Conservation (phyloP, 2,888 invertebrate species). For the Volucella bombylans region DNA sequence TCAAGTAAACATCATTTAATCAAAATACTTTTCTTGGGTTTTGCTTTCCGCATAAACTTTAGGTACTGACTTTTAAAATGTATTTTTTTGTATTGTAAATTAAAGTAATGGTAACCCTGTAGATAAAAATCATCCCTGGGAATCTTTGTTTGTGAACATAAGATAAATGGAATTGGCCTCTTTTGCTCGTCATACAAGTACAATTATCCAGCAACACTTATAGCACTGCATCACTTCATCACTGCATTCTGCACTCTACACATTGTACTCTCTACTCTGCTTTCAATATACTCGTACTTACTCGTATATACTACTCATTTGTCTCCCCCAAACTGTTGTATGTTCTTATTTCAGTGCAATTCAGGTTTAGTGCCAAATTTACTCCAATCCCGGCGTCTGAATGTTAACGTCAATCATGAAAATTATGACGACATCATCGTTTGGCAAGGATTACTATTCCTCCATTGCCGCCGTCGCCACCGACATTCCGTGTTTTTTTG, state of each 20-base stretch:
- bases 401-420: slow-evolving; percentile 57
- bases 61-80: too few species aligned
- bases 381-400: slow-evolving; percentile 21
- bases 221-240: slow-evolving; percentile 21
- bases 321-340: slow-evolving; percentile 25
- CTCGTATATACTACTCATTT: too few species aligned
- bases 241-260: slow-evolving; percentile 26
- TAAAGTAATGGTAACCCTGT: too few species aligned
- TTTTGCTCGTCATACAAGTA: neutral
- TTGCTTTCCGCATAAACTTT: too few species aligned
- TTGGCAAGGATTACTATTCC: slow-evolving; percentile 25
- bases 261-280: neutral
- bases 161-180: slow-evolving; percentile 44
- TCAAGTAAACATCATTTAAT: too few species aligned
- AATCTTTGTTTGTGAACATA: neutral
- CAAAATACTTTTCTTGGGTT: too few species aligned
- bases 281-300: too few species aligned
- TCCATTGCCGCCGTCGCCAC: neutral
- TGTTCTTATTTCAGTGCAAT: slow-evolving; percentile 18
- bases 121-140: neutral
- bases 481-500: neutral
- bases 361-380: slow-evolving; percentile 58
- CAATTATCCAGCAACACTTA: slow-evolving; percentile 16
- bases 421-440: slow-evolving; percentile 37
- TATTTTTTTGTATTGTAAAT: too few species aligned